These are phyloP conservation scores for Cladopsammia gracilis DNA, from an alignment of 64 coral and sea anemone genomes.

Conservation along the genomic window DNA sequence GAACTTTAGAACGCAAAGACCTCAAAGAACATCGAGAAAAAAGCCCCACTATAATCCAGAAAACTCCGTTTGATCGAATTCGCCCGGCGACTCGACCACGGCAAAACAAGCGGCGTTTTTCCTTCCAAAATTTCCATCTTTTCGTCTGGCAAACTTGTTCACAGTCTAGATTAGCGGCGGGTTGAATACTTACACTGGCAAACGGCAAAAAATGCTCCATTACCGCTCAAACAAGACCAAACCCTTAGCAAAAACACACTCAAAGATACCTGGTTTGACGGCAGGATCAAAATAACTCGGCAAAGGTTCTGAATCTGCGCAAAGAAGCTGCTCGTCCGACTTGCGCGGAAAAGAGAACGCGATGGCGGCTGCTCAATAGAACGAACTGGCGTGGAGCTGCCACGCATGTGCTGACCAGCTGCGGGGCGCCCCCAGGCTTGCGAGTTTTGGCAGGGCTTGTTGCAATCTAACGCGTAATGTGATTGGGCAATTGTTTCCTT, in stretches of 20 bases:
- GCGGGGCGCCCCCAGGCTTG: constrained; percentile 4
- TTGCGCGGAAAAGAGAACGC: constrained; percentile 90
- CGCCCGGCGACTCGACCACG: background rate
- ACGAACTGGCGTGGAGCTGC: constrained; percentile 62
- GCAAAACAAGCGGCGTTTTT: constrained; percentile 4
- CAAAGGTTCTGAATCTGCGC: constrained; percentile 99
- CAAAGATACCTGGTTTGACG: constrained; percentile 96
- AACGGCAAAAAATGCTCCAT: constrained; percentile 72
- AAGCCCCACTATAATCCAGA: background rate
- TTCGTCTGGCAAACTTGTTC: constrained; percentile 51
- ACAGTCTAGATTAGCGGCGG: constrained; percentile 34
- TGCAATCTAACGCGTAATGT: background rate
- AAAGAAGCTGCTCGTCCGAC: constrained; percentile 97
- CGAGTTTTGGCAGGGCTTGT: background rate
- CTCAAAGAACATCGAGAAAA: background rate
- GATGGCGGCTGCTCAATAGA: constrained; percentile 99
- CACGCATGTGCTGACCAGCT: constrained; percentile 93
- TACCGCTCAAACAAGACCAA: constrained; percentile 75
- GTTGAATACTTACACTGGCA: constrained; percentile 82
- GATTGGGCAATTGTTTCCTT: background rate
- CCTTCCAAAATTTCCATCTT: constrained; percentile 59
- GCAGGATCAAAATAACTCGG: constrained; percentile 89
- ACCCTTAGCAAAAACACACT: constrained; percentile 79
- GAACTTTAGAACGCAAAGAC: background rate
- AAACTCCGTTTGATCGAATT: background rate